Base-by-base conservation (phyloP, 2,888 invertebrate genomes). In the Eubasilissa splendida region DNA sequence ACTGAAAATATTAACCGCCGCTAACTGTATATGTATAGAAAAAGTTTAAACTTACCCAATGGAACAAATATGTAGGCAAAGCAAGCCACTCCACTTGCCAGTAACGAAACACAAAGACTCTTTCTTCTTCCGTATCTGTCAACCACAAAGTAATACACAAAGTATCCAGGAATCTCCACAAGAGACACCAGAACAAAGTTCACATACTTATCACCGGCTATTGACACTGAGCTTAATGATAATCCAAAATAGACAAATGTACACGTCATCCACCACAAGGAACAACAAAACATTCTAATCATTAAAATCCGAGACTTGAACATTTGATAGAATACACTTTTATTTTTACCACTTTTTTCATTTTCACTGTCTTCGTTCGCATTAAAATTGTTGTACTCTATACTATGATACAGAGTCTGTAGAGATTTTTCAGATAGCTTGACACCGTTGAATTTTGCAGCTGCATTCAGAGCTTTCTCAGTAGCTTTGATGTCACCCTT, bases 171-270 rank as follows among this genome's bases (percentile, higher is more conserved):
- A 81, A 95, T 92, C 87, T 95, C 96, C 31, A 94, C 91, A 22
- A 91, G 87, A 0, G 91, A 88, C 0, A 93, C 92, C 76, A 93
- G 86, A 68, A 95, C 94, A 86, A 96, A 96, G 88, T 96, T 96
- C 42, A 93, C 87, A 87, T 95, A 94, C 86, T 93, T 93, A 86
- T 95, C 92, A 8, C 95, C 95, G 42, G 92, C 91, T 65, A 96
- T 88, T 4, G 93, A 88, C 7, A 95, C 95, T 0, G 95, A 93
- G 88, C 95, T 95, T 84, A 96, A 89, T 31, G 95, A 95, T 60
- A 96, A 89, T 0, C 96, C 96, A 86, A 95, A 96, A 88, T 95
- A 96, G 8, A 96, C 93, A 85, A 96, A 93, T 0, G 94, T 92
- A 84, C 93, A 93, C 2, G 94, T 93, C 10, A 93, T 90, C 95